These are phyloP conservation scores for Pomacea maculata DNA, from an alignment of 1,140 invertebrate genomes.

Conservation along the genomic window DNA sequence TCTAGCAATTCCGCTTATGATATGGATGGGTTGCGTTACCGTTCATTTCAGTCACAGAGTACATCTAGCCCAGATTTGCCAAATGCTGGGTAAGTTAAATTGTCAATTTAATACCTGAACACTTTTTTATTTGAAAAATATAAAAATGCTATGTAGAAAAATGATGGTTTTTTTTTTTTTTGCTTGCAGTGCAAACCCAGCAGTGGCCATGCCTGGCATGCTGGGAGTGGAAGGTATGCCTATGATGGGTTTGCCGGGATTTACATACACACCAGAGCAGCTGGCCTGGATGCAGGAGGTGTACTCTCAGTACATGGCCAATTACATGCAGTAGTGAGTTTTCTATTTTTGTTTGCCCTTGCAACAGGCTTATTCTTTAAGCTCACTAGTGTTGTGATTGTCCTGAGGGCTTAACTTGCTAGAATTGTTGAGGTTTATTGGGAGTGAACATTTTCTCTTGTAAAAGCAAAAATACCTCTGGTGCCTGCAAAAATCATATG, in stretches of 20 bases:
- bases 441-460: background rate
- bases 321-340: constrained; percentile 77
- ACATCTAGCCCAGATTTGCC: background rate
- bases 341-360: background rate
- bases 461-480: background rate
- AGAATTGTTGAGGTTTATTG: background rate
- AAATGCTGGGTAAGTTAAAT: constrained; percentile 15
- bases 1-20: background rate
- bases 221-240: background rate
- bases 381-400: background rate
- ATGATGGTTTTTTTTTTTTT: background rate
- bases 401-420: background rate
- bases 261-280: constrained; percentile 66
- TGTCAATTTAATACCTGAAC: background rate
- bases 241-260: background rate
- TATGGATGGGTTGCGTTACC: constrained; percentile 9
- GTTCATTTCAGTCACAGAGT: background rate
- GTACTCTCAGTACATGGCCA: constrained; percentile 84
- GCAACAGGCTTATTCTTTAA: background rate
- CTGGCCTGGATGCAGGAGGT: constrained; percentile 83
- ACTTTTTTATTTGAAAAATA: too few species aligned
- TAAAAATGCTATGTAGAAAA: background rate
- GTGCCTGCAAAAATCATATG: too few species aligned
- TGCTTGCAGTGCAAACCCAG: constrained; percentile 7
- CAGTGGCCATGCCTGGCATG: background rate